A percentile compares a stretch with the other conserved stretches of the same genome.
Evolutionary conservation across 2,797 vertebrate species (phyloP).

Genomic region (Remorina albescens): DNA sequence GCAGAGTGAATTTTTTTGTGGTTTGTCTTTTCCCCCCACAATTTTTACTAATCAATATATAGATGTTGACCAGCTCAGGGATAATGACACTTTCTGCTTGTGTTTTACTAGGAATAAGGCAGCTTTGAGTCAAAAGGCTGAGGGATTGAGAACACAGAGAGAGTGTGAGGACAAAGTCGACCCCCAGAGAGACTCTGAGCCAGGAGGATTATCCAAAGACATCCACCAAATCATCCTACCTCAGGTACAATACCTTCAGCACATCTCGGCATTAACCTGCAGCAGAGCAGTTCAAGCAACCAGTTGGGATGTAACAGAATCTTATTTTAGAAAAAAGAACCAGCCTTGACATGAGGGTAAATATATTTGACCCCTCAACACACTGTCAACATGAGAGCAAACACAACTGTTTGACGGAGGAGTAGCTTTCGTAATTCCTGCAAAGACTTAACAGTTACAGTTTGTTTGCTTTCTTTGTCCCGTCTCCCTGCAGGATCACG

Average conservation of each 20-base stretch:
- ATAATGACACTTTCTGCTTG: not conserved
- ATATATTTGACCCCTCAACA: not conserved
- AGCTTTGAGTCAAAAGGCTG: slow-evolving; percentile 84
- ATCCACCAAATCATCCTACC: slow-evolving; percentile 57
- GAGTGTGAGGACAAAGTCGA: slow-evolving; percentile 59
- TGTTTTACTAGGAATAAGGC: slow-evolving; percentile 87
- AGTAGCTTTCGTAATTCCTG: not conserved
- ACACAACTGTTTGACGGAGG: not conserved
- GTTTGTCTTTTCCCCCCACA: not conserved
- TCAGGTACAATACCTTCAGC: slow-evolving; percentile 63
- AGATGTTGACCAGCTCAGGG: not conserved
- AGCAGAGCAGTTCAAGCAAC: slow-evolving; percentile 5
- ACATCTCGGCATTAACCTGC: slow-evolving; percentile 21
- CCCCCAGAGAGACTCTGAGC: slow-evolving; percentile 34
- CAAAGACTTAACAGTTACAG: not conserved
- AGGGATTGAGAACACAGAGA: slow-evolving; percentile 78
- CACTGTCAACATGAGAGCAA: not conserved
- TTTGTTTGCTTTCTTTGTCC: not conserved
- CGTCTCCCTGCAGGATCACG: slow-evolving; percentile 57
- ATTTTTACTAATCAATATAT: not conserved
- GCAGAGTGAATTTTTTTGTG: no score
- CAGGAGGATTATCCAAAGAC: slow-evolving; percentile 48
- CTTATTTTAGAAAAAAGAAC: not conserved
- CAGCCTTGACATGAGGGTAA: not conserved
- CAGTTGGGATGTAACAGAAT: not conserved